Conservation (phyloP, 2,113 vertebrate species). For the Ptyas mucosa region DNA sequence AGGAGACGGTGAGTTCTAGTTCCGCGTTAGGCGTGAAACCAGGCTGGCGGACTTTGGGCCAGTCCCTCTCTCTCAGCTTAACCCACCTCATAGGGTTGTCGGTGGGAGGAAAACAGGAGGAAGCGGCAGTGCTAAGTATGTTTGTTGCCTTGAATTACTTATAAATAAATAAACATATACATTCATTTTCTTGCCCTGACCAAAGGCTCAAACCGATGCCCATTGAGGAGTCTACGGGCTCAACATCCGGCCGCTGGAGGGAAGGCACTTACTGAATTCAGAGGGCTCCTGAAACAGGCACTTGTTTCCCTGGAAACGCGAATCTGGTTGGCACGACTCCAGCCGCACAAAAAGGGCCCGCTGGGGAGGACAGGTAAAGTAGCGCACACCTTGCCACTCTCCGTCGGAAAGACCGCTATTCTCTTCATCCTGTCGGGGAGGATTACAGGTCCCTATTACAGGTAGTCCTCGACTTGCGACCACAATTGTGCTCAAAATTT, state of each 20-base stretch:
- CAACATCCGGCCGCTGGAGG: not conserved
- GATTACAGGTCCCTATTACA: not conserved
- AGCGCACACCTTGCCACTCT: constrained; percentile 56
- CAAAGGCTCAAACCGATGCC: not conserved
- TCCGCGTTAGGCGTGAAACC: not conserved
- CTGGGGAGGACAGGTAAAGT: constrained; percentile 68
- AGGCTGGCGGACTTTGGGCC: not conserved
- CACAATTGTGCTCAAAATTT: too few species aligned
- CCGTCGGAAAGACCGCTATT: constrained; percentile 72
- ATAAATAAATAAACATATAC: too few species aligned
- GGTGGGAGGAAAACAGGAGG: not conserved
- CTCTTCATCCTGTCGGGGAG: constrained; percentile 70
- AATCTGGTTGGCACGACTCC: constrained; percentile 71
- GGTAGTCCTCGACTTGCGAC: too few species aligned
- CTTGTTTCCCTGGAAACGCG: constrained; percentile 61
- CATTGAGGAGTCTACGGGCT: not conserved
- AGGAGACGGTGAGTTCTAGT: not conserved
- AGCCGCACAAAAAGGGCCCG: constrained; percentile 79
- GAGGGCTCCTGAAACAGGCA: fast-evolving
- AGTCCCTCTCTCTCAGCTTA: not conserved
- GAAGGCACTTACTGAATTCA: constrained; percentile 32
- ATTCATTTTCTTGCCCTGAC: not conserved
- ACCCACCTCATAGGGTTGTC: too few species aligned
- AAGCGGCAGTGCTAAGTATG: too few species aligned
- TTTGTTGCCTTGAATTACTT: too few species aligned